Conservation (phyloP, 2,797 vertebrate genomes). For the Corythornis leucogaster region DNA sequence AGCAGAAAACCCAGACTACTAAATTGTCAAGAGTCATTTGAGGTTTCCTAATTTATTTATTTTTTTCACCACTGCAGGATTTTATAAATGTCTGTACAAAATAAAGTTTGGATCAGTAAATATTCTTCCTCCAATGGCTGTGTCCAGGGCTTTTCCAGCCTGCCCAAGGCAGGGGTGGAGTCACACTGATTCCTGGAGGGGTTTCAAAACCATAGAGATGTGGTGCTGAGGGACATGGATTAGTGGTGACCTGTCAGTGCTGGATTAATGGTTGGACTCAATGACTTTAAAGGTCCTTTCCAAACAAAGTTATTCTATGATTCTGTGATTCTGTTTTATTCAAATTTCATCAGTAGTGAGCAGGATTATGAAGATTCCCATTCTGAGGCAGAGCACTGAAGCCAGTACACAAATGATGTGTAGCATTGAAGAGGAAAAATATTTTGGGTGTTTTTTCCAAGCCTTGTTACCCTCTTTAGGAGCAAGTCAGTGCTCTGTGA, state of each 20-base stretch:
- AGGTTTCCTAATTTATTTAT: background rate
- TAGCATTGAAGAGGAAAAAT: background rate
- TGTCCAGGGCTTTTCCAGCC: background rate
- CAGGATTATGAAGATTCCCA: background rate
- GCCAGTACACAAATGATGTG: accelerated
- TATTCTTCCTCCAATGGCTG: background rate
- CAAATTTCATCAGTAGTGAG: accelerated
- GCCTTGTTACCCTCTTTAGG: background rate
- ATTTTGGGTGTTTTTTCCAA: background rate
- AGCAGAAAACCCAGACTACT: background rate
- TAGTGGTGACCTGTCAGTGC: background rate
- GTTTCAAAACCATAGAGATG: background rate
- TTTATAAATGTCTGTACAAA: background rate
- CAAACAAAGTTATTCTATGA: background rate
- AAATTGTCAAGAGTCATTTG: background rate
- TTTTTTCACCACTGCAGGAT: background rate
- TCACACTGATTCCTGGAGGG: background rate
- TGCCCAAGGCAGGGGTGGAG: background rate
- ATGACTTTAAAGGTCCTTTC: background rate
- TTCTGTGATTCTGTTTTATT: background rate
- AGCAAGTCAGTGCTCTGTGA: background rate
- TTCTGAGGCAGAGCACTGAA: accelerated
- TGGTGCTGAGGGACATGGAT: background rate
- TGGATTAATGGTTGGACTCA: background rate
- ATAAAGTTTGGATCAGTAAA: accelerated